Conservation (phyloP, 2,797 vertebrate species). For the Rhinichthys osculus region DNA sequence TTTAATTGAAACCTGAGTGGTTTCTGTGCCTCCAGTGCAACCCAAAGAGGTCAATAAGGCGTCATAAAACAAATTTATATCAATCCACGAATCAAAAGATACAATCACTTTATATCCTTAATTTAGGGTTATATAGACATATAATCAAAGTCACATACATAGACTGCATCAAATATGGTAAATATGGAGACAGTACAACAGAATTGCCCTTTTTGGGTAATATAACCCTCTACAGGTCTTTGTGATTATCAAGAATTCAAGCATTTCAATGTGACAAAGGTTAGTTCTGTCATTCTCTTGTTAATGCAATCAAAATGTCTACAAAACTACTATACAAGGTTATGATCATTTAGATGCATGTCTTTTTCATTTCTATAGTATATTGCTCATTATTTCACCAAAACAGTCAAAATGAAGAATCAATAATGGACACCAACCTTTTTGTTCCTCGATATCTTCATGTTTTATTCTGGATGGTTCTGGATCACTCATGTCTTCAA, state of each 20-base stretch:
- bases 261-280: neutral
- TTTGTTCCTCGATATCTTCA: neutral
- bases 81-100: neutral
- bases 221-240: neutral
- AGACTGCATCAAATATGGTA: neutral
- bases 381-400: neutral
- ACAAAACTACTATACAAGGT: too few relatives aligned
- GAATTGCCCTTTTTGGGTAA: neutral
- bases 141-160: neutral
- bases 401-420: neutral
- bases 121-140: neutral
- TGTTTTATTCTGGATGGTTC: constrained; percentile 2
- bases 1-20: neutral
- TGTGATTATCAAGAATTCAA: neutral
- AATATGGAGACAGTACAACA: neutral
- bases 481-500: neutral
- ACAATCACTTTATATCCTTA: neutral
- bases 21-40: neutral
- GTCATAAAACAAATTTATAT: neutral
- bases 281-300: neutral
- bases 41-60: neutral
- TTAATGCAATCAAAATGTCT: neutral
- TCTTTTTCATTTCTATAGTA: neutral
- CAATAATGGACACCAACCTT: neutral
- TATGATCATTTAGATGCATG: too few relatives aligned